A percentile compares a stretch with the other conserved stretches of the same genome.
Evolutionary conservation across 1,140 invertebrate genomes (phyloP).

Genomic region (Macrosteles quadrilineatus): DNA sequence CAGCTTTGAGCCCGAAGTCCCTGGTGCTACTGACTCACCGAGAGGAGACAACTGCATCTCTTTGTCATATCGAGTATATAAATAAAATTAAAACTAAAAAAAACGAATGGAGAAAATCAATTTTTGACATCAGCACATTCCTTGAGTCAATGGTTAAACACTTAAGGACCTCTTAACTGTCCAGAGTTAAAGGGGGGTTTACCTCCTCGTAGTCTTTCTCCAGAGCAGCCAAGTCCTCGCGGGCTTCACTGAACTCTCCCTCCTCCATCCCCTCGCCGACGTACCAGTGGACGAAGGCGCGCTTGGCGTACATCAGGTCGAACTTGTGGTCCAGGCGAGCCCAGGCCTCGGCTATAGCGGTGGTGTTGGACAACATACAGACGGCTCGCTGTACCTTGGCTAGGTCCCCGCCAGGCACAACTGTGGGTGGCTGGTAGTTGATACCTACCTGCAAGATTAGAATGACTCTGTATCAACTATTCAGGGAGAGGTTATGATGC

Average conservation of each 20-base stretch:
- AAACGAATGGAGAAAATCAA: too few species aligned
- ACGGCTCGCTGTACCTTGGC: slow-evolving; percentile 83
- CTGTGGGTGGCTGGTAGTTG: slow-evolving; percentile 67
- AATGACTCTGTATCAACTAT: too few species aligned
- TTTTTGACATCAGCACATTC: too few species aligned
- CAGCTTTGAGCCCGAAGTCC: too few species aligned
- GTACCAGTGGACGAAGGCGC: slow-evolving; percentile 49
- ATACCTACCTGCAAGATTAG: slow-evolving; percentile 61
- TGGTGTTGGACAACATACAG: slow-evolving; percentile 86
- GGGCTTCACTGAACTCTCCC: slow-evolving; percentile 73
- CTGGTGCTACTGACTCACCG: too few species aligned
- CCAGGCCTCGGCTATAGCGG: slow-evolving; percentile 83
- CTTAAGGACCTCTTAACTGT: too few species aligned
- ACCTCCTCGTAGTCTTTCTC: slow-evolving; percentile 70
- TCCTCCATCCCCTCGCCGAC: slow-evolving; percentile 74
- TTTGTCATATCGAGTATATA: too few species aligned
- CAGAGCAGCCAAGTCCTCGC: slow-evolving; percentile 74
- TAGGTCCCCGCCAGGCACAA: slow-evolving; percentile 76
- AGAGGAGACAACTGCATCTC: too few species aligned
- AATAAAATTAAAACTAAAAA: too few species aligned
- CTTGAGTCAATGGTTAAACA: too few species aligned
- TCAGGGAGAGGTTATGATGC: too few species aligned
- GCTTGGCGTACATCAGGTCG: slow-evolving; percentile 64
- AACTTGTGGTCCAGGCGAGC: slow-evolving; percentile 68
- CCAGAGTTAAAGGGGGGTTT: too few species aligned